These are phyloP conservation scores for Agrilus cyanescens DNA, from an alignment of 2,888 invertebrate genomes.

Conservation along the genomic window DNA sequence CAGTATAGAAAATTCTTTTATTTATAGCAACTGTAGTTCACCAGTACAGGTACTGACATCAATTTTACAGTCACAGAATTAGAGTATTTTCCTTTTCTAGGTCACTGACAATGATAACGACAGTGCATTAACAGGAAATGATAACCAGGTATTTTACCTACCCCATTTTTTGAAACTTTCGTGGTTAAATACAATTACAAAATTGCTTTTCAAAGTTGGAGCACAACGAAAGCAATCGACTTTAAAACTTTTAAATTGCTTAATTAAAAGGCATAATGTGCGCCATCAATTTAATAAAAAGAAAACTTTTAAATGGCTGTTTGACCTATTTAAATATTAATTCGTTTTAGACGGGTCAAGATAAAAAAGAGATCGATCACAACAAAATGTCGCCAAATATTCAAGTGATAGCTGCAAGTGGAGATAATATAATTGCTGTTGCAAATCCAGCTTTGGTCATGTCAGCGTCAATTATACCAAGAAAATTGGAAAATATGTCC, in stretches of 20 bases:
- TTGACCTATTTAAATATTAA: no score
- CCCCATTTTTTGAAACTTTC: no score
- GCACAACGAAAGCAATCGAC: no score
- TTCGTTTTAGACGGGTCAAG: no score
- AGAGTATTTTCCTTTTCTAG: neutral
- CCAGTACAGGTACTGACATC: conserved; percentile 42
- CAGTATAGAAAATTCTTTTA: conserved; percentile 64
- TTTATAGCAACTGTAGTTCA: conserved; percentile 66
- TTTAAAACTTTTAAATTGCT: no score
- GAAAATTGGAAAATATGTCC: no score
- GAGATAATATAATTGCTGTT: conserved; percentile 79
- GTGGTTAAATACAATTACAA: no score
- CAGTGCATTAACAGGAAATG: neutral
- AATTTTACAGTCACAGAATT: conserved; percentile 1
- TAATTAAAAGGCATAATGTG: no score
- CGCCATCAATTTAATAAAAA: neutral
- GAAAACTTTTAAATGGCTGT: neutral
- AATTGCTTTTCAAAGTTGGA: no score
- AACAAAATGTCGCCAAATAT: conserved; percentile 36
- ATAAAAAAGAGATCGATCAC: conserved; percentile 21
- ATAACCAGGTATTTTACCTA: no score
- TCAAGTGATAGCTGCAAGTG: conserved; percentile 72
- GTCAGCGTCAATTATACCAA: conserved; percentile 35
- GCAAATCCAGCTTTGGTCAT: conserved; percentile 74
- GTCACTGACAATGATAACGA: neutral